Conservation (phyloP, 1,140 invertebrate genomes). For the Calliphora vicina region DNA sequence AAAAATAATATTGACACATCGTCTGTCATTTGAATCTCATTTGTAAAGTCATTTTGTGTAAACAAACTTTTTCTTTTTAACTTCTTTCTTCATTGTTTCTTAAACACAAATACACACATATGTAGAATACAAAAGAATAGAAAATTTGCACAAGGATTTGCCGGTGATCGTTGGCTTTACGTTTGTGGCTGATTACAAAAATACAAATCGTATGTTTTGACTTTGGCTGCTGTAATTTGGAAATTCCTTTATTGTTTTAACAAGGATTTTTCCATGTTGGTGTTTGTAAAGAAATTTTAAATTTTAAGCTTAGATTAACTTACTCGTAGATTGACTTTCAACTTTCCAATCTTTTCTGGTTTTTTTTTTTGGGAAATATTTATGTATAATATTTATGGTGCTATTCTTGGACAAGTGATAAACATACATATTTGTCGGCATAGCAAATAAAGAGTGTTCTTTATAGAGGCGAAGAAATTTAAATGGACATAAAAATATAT, state of each 20-base stretch:
- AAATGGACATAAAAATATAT: no score
- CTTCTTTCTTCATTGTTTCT: no score
- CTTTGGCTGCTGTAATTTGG: background rate
- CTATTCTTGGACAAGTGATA: no score
- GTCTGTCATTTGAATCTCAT: slow-evolving; percentile 33
- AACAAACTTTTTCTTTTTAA: slow-evolving; percentile 6
- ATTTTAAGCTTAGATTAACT: background rate
- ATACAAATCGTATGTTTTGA: slow-evolving; percentile 22
- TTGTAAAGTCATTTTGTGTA: slow-evolving; percentile 36
- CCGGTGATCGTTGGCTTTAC: background rate
- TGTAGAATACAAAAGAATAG: background rate
- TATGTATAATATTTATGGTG: no score
- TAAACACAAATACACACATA: background rate
- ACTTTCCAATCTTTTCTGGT: background rate
- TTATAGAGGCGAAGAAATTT: no score
- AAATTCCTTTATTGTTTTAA: slow-evolving; percentile 23
- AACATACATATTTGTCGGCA: no score
- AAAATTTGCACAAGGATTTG: background rate
- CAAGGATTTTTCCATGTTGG: background rate
- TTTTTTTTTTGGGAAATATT: no score
- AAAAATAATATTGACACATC: slow-evolving; percentile 30
- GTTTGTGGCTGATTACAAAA: background rate
- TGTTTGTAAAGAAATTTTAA: background rate
- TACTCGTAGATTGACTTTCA: slow-evolving; percentile 29
- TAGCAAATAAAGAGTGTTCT: no score